Percentiles rank a stretch among this genome's conserved stretches.
These are phyloP conservation scores for Leptogaster cylindrica DNA, from an alignment of 2,888 invertebrate species.

Conservation along the genomic window DNA sequence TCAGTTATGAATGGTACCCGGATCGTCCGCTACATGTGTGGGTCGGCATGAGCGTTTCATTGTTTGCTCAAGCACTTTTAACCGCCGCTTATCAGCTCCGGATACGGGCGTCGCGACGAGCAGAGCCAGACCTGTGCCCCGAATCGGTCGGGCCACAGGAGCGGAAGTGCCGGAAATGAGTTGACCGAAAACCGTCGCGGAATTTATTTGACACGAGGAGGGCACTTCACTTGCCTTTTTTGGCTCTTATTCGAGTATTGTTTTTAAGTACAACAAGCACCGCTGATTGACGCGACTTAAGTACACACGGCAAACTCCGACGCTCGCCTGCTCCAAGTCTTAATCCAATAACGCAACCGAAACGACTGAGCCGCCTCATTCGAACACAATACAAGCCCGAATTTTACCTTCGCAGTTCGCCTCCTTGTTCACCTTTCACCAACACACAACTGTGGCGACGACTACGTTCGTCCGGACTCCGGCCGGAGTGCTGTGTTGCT, in stretches of 20 bases:
- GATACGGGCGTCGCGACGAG: no score
- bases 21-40: neutral
- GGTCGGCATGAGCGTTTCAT: constrained; percentile 21
- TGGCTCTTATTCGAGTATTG: no score
- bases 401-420: constrained; percentile 40
- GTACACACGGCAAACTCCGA: constrained; percentile 17
- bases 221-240: neutral
- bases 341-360: constrained; percentile 52
- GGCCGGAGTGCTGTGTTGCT: neutral
- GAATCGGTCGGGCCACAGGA: no score
- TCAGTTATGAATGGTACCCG: constrained; percentile 44
- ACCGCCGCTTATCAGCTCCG: constrained; percentile 44
- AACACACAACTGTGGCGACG: constrained; percentile 10
- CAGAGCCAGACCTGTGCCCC: no score
- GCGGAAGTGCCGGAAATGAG: constrained; percentile 35
- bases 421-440: constrained; percentile 36
- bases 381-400: constrained; percentile 30
- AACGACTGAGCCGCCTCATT: constrained; percentile 50
- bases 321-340: constrained; percentile 43
- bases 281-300: neutral
- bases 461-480: neutral
- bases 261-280: no score
- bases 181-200: constrained; percentile 32
- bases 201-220: constrained; percentile 18
- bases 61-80: constrained; percentile 43